These are phyloP conservation scores for Oplegnathus fasciatus DNA, from an alignment of 2,113 vertebrate species.

Conservation along the genomic window DNA sequence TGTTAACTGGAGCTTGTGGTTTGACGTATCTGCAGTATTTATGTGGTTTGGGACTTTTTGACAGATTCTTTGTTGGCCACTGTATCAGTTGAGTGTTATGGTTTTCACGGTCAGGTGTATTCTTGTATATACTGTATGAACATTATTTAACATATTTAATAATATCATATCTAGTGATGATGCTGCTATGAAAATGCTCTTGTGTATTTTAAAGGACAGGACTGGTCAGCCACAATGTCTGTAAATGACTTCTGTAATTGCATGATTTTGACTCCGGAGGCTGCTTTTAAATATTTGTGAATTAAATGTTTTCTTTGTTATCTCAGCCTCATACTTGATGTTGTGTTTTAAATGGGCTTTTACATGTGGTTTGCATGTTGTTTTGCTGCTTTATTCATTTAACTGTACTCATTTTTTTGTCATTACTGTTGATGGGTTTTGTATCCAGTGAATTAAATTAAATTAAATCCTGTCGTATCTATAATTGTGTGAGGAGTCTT, in stretches of 20 bases:
- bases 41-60: slow-evolving; percentile 37
- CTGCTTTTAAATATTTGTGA: slow-evolving; percentile 41
- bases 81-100: slow-evolving; percentile 59
- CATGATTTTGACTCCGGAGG: slow-evolving; percentile 49
- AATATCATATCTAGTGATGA: slow-evolving; percentile 38
- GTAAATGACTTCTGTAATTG: slow-evolving; percentile 29
- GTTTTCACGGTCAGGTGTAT: slow-evolving; percentile 56
- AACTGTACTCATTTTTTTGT: slow-evolving; percentile 38
- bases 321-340: slow-evolving; percentile 35
- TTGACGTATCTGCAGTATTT: slow-evolving; percentile 28
- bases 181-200: slow-evolving; percentile 35
- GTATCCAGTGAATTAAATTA: slow-evolving; percentile 48
- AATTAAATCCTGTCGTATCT: slow-evolving; percentile 39
- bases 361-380: slow-evolving; percentile 34
- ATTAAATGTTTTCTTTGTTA: slow-evolving; percentile 43
- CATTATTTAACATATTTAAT: slow-evolving; percentile 26
- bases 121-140: slow-evolving; percentile 68
- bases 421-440: slow-evolving; percentile 48
- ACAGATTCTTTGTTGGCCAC: slow-evolving; percentile 31
- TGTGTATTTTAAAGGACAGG: slow-evolving; percentile 33
- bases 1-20: slow-evolving; percentile 40
- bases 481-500: slow-evolving; percentile 10
- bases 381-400: slow-evolving; percentile 35
- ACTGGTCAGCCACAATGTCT: slow-evolving; percentile 4
- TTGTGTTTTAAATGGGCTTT: slow-evolving; percentile 50